Percentiles rank a stretch among this genome's conserved stretches.
These are phyloP conservation scores for Dipodomys stephensi DNA, from an alignment of 2,113 vertebrate genomes.

Conservation along the genomic window DNA sequence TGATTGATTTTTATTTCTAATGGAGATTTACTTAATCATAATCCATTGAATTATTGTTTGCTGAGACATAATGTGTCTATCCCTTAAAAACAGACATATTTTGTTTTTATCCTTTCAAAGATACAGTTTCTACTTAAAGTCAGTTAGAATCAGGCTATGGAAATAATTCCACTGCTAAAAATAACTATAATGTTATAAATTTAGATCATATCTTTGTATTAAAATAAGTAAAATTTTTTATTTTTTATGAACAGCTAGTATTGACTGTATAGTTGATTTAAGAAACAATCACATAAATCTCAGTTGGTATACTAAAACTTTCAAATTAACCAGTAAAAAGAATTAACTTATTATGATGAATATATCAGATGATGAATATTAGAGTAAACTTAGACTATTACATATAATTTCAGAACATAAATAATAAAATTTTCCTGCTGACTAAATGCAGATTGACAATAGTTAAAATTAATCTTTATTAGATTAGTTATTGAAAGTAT, in stretches of 20 bases:
- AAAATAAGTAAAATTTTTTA: not conserved
- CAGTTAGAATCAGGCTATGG: not conserved
- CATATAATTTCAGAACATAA: conserved; percentile 28
- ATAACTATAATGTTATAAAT: not conserved
- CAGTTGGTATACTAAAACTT: not conserved
- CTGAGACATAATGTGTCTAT: not conserved
- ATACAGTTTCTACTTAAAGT: not conserved
- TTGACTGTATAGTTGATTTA: not conserved
- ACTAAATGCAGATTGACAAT: not conserved
- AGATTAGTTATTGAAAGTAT: conserved; percentile 41
- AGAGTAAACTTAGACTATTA: not conserved
- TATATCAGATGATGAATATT: too few species aligned
- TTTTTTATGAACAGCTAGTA: not conserved
- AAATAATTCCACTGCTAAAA: conserved; percentile 24
- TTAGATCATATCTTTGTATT: not conserved
- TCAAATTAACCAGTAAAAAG: not conserved
- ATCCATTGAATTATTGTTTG: not conserved
- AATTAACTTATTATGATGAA: not conserved
- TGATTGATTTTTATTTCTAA: not conserved
- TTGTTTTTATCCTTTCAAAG: not conserved
- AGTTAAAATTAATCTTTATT: not conserved
- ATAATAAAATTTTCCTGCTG: not conserved
- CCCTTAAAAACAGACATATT: too few species aligned
- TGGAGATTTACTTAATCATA: not conserved
- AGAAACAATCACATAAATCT: not conserved